Evolutionary conservation across 2,113 vertebrate genomes (phyloP).

Genomic region (Platysteira castanea): DNA sequence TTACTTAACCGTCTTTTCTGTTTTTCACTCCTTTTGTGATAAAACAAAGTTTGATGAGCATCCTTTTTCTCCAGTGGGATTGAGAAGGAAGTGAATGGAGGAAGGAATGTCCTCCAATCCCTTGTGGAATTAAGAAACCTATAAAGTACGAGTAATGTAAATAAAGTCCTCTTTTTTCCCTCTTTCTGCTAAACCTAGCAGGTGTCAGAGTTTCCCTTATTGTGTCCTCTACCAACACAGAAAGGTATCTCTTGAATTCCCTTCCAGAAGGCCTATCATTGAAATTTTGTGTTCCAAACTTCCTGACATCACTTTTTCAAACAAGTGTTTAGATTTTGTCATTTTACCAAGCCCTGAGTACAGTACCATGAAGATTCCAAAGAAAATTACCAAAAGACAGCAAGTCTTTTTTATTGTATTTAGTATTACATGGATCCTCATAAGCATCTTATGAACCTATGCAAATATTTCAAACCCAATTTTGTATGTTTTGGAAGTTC

Average conservation of each 20-base stretch:
- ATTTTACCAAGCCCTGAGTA: not conserved
- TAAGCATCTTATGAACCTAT: not conserved
- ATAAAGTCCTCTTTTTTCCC: no score
- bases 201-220: no score
- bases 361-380: not conserved
- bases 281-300: not conserved
- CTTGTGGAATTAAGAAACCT: no score
- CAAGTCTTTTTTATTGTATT: not conserved
- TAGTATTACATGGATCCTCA: not conserved
- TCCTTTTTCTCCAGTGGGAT: no score
- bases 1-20: no score
- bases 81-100: no score
- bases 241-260: not conserved
- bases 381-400: not conserved
- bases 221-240: no score
- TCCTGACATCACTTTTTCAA: not conserved
- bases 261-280: not conserved
- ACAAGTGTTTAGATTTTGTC: not conserved
- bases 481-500: not conserved
- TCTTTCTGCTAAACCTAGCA: no score
- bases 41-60: no score
- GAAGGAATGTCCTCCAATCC: no score
- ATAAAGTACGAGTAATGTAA: no score
- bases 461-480: not conserved
- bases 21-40: no score